These are phyloP conservation scores for Eudasyphora cyanicolor DNA, from an alignment of 2,888 invertebrate species.

Conservation along the genomic window DNA sequence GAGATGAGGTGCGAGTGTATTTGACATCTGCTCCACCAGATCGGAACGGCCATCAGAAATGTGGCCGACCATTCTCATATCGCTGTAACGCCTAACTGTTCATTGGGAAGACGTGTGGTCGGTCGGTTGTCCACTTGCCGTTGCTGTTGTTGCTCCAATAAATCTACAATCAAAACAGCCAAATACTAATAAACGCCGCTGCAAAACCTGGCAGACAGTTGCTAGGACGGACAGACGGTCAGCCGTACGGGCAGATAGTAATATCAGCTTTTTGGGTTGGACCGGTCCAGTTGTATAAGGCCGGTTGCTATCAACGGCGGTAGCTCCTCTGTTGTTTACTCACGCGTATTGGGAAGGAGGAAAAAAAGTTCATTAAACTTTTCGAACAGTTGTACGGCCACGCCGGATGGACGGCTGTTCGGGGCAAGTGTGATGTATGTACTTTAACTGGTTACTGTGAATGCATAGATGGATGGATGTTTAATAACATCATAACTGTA, in stretches of 20 bases:
- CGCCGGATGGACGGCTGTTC: too few species aligned
- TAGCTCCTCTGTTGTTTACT: conserved; percentile 4
- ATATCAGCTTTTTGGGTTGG: conserved; percentile 41
- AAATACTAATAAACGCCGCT: conserved; percentile 34
- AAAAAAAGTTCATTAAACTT: conserved; percentile 55
- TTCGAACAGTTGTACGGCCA: background rate
- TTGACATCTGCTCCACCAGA: background rate
- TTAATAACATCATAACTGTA: conserved; percentile 51
- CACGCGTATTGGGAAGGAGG: conserved; percentile 9
- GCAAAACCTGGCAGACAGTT: too few species aligned
- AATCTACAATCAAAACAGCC: background rate
- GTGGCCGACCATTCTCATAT: background rate
- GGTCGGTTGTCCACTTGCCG: background rate
- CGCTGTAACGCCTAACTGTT: conserved; percentile 14
- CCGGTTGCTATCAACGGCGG: background rate
- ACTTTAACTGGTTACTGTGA: conserved; percentile 29
- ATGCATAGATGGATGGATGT: background rate
- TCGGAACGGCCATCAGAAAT: background rate
- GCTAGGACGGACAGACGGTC: too few species aligned
- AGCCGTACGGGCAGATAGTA: background rate
- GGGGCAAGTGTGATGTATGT: conserved; percentile 33
- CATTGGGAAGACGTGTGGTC: background rate
- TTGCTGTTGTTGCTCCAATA: conserved; percentile 12
- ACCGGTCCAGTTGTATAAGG: background rate
- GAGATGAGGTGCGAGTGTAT: background rate